Conservation (phyloP, 2,113 vertebrate species). For the Pseudois nayaur region DNA sequence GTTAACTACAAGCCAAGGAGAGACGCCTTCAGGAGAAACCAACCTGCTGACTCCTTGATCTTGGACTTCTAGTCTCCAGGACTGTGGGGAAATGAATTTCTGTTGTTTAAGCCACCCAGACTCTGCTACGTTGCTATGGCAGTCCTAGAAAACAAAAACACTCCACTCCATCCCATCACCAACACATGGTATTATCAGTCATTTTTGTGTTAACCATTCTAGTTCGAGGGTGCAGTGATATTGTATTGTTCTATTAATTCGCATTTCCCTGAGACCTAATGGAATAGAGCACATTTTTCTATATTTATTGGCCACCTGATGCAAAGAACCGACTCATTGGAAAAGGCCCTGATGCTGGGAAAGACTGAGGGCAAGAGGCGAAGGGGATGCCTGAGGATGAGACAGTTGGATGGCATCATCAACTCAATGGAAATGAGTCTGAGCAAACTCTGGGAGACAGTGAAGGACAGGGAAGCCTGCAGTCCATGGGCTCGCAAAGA, state of each 20-base stretch:
- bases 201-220: background rate
- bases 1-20: background rate
- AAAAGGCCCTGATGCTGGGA: background rate
- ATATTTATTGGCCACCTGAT: background rate
- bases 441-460: background rate
- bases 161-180: background rate
- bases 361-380: background rate
- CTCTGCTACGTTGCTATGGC: background rate
- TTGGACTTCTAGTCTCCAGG: background rate
- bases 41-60: background rate
- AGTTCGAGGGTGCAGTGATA: background rate
- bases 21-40: background rate
- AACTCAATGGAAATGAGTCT: background rate
- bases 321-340: rapidly evolving
- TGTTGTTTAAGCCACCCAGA: background rate
- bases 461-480: background rate
- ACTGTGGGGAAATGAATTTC: background rate
- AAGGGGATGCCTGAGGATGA: background rate
- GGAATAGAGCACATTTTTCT: background rate
- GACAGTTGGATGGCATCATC: background rate
- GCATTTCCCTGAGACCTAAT: background rate
- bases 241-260: background rate
- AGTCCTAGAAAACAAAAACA: background rate
- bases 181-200: background rate
- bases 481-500: background rate